phyloP scores from a whole-genome alignment of 35 echinoderm and acorn worm genomes.

The Lytechinus pictus region DNA sequence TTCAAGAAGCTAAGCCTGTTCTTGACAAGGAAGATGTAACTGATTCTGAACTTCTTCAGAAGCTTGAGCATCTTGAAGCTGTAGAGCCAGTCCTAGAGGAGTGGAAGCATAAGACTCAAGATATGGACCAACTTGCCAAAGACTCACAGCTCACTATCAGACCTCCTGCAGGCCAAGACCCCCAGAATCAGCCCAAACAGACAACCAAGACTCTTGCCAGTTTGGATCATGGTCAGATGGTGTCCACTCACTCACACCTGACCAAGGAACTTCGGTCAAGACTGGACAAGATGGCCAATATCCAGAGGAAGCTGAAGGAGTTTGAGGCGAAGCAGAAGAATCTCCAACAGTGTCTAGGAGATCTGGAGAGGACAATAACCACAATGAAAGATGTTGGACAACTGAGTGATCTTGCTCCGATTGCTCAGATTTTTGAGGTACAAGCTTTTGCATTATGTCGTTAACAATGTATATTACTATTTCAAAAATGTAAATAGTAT shows the following conservation, averaged over 20 bases:
- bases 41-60: conserved; percentile 28
- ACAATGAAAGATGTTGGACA: background rate
- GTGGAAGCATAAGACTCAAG: conserved; percentile 35
- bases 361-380: conserved; percentile 34
- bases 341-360: conserved; percentile 39
- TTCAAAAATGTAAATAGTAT: too few relatives aligned
- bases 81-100: conserved; percentile 31
- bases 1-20: conserved; percentile 25
- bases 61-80: conserved; percentile 18
- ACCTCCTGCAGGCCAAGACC: background rate
- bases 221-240: conserved; percentile 9
- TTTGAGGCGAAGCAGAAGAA: conserved; percentile 49
- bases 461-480: background rate
- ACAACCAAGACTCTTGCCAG: background rate
- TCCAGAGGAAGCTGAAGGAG: conserved; percentile 34
- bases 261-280: background rate
- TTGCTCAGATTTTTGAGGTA: conserved; percentile 40
- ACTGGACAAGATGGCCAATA: conserved; percentile 37
- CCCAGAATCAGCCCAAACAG: conserved; percentile 2
- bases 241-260: conserved; percentile 42
- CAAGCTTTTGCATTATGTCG: background rate
- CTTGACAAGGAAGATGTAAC: conserved; percentile 42
- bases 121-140: conserved; percentile 55
- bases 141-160: conserved; percentile 47
- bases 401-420: background rate